These are phyloP conservation scores for Pipistrellus pygmaeus DNA, from an alignment of 2,797 vertebrate species.

Conservation along the genomic window DNA sequence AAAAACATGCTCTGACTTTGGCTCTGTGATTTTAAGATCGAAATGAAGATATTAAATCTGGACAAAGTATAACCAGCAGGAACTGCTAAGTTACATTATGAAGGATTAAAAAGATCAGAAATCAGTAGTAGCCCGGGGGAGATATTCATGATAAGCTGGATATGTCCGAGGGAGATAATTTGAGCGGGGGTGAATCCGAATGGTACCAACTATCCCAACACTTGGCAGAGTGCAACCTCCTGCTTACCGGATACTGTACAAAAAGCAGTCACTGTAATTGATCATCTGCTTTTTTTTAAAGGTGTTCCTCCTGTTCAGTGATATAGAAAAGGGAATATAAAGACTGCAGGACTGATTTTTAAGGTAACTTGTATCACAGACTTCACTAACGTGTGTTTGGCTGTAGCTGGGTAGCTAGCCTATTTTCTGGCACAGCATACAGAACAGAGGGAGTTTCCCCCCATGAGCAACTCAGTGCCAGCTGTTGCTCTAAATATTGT, in stretches of 20 bases:
- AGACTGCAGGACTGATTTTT: slow-evolving; percentile 71
- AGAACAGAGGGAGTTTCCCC: slow-evolving; percentile 82
- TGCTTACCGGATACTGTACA: slow-evolving; percentile 33
- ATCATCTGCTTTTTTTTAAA: slow-evolving; percentile 62
- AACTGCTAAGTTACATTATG: not conserved
- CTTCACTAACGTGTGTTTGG: slow-evolving; percentile 72
- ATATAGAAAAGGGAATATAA: slow-evolving; percentile 24
- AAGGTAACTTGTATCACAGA: slow-evolving; percentile 67
- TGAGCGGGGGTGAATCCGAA: slow-evolving; percentile 63
- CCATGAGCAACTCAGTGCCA: slow-evolving; percentile 79
- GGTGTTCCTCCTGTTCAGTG: slow-evolving; percentile 28
- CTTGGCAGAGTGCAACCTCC: not conserved
- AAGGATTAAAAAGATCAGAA: slow-evolving; percentile 61
- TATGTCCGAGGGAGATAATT: slow-evolving; percentile 38
- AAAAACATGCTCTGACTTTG: not conserved
- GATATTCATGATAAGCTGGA: slow-evolving; percentile 19
- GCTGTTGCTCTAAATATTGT: slow-evolving; percentile 84
- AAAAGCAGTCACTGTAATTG: not conserved
- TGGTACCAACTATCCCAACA: slow-evolving; percentile 11
- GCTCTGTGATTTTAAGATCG: slow-evolving; percentile 59
- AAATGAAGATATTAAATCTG: slow-evolving; percentile 52
- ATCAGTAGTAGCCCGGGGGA: slow-evolving; percentile 42
- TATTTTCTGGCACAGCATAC: slow-evolving; percentile 74
- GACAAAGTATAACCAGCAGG: slow-evolving; percentile 52
- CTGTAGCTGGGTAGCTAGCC: slow-evolving; percentile 70